Base-by-base conservation (phyloP, 2,888 invertebrate species). In the Drosophila nr. medialis region DNA sequence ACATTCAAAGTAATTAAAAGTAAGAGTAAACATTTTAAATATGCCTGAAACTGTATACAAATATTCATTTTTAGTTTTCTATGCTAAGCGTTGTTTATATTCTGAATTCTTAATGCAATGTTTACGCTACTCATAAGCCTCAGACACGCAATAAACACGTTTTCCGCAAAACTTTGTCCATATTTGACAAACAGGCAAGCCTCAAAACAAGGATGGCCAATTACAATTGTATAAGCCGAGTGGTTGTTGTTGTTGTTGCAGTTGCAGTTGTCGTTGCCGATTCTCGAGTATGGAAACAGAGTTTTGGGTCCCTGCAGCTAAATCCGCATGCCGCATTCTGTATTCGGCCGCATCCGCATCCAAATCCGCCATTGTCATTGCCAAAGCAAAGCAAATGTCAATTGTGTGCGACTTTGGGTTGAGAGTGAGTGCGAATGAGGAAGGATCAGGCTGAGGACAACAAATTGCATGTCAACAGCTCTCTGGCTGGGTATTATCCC, bases 391-490 rank as follows among this genome's bases (percentile, higher is more conserved):
- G 79, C 71, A 72, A 85, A 88, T 80, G 88, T 72, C 90, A 89
- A 86, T 89, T 85, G 90, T 85, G 69, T 62, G 67, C 66, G 55
- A 55, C 77, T 76, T 66, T 51, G 63, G 61, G 67, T 53, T 77
- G 53, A 24, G 67, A 62, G 59, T 42, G 65, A 36, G 40, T 32
- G 40, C n/a, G 51, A 36, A 32, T 49, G 72, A 55, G 78, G 49
- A 66, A 40, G 71, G 55, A 51, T 75, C 51, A 56, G 59, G 80
- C 60, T 48, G 63, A 74, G 75, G 40, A 66, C 68, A 68, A 83
- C 85, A 89, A 90, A 90, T 89, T 86, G 89, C 78, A 90, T 90
- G 86, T 86, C 86, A 86, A 86, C 89, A 86, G 73, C 89, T 79
- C 58, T 67, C 53, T 32, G 32, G 64, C 63, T 53, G 69, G 59